These are phyloP conservation scores for Aethina tumida DNA, from an alignment of 1,140 invertebrate species.

Conservation along the genomic window DNA sequence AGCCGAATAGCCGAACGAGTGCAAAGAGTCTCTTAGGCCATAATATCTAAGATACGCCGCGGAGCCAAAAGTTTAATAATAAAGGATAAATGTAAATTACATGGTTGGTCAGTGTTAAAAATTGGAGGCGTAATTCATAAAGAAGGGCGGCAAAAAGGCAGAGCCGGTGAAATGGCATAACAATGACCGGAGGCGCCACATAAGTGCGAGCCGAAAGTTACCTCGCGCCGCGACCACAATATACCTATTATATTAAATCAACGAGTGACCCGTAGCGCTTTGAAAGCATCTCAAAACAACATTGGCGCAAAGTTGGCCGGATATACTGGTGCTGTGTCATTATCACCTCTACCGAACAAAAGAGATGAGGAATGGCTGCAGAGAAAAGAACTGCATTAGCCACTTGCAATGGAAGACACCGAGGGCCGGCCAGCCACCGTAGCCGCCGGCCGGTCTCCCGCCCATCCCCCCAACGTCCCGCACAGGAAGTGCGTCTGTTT, in stretches of 20 bases:
- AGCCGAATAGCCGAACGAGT: too few species aligned
- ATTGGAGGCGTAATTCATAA: too few species aligned
- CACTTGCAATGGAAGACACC: constrained; percentile 12
- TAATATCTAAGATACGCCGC: too few species aligned
- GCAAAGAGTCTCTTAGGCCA: too few species aligned
- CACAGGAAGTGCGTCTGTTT: too few species aligned
- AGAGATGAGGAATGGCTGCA: constrained; percentile 31
- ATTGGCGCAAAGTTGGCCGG: constrained; percentile 29
- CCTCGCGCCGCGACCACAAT: constrained; percentile 25
- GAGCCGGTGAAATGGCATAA: constrained; percentile 8
- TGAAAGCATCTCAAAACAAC: constrained; percentile 24
- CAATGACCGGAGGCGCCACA: constrained; percentile 22
- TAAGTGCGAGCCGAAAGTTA: constrained; percentile 24
- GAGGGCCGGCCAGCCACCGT: too few species aligned
- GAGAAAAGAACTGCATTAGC: constrained; percentile 33
- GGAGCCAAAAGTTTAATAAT: too few species aligned
- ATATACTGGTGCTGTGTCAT: constrained; percentile 30
- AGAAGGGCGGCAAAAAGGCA: too few species aligned
- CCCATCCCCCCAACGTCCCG: too few species aligned
- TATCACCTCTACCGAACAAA: constrained; percentile 34
- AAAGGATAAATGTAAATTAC: constrained; percentile 4
- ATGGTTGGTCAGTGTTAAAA: constrained; percentile 1
- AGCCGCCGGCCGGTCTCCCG: too few species aligned
- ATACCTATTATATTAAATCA: constrained; percentile 34
- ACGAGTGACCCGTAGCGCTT: constrained; percentile 19